Evolutionary conservation across 2,888 invertebrate genomes (phyloP).

Genomic region (Elegia similella): DNA sequence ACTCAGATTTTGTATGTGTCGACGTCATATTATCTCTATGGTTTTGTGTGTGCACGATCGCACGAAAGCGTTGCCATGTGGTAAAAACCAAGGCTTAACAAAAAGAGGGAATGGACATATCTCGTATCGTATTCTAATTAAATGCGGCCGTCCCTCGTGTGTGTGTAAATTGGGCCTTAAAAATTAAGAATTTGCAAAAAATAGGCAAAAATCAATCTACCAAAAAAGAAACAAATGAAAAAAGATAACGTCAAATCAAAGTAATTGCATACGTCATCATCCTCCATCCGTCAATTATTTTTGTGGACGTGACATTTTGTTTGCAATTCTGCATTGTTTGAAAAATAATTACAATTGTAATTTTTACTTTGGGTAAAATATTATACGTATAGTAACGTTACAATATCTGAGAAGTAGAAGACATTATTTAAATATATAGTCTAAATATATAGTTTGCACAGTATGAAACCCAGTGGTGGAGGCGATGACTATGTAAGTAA

Average conservation of each 20-base stretch:
- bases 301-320: neutral
- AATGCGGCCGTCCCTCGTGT: too few species aligned
- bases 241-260: neutral
- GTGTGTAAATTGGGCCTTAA: too few species aligned
- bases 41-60: too few species aligned
- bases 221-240: neutral
- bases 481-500: constrained; percentile 70
- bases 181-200: neutral
- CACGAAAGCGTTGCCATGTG: too few species aligned
- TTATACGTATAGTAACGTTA: neutral
- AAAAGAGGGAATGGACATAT: too few species aligned
- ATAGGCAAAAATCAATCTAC: neutral
- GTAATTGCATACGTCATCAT: neutral
- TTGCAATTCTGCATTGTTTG: neutral
- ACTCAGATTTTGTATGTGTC: too few species aligned
- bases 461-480: constrained; percentile 68
- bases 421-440: neutral
- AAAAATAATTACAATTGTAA: neutral
- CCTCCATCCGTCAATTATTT: neutral
- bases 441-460: constrained; percentile 21
- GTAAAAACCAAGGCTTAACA: too few species aligned
- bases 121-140: too few species aligned
- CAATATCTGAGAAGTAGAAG: neutral
- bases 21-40: too few species aligned
- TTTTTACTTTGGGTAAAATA: neutral